phyloP scores from a whole-genome alignment of 2,888 invertebrate genomes.

The Tetranychus truncatus region DNA sequence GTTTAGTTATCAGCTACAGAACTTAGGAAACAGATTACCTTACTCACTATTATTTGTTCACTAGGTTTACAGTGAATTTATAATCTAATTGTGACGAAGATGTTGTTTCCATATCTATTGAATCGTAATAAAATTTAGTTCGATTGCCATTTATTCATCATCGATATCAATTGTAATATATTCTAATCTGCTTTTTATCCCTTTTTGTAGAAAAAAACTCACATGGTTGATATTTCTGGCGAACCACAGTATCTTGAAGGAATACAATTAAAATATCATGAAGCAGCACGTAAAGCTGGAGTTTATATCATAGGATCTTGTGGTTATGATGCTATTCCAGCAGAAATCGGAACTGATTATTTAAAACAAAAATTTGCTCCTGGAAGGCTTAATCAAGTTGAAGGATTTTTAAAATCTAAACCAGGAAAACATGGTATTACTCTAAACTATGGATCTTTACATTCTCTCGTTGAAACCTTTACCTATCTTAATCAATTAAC shows the following conservation, averaged over 20 bases:
- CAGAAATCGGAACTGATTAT: slow-evolving; percentile 37
- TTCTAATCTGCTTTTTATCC: background rate
- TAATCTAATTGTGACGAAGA: too few relatives aligned
- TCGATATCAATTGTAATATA: background rate
- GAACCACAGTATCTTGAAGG: slow-evolving; percentile 67
- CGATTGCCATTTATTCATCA: too few relatives aligned
- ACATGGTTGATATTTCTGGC: slow-evolving; percentile 81
- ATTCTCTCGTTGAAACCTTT: slow-evolving; percentile 61
- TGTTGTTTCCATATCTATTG: too few relatives aligned
- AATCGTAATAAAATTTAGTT: too few relatives aligned
- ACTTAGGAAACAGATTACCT: too few relatives aligned
- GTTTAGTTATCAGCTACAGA: too few relatives aligned
- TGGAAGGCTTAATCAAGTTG: slow-evolving; percentile 45
- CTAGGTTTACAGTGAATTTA: too few relatives aligned
- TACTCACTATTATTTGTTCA: too few relatives aligned
- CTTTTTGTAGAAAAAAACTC: slow-evolving; percentile 39
- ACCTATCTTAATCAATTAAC: slow-evolving; percentile 46
- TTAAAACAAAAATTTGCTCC: slow-evolving; percentile 32
- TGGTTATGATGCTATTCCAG: slow-evolving; percentile 45
- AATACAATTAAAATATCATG: slow-evolving; percentile 62
- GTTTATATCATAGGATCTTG: slow-evolving; percentile 66
- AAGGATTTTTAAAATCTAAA: slow-evolving; percentile 42
- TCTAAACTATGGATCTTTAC: slow-evolving; percentile 66
- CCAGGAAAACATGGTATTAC: slow-evolving; percentile 28
- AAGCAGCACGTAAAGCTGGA: slow-evolving; percentile 53